Evolutionary conservation across 2,113 vertebrate species (phyloP), one percentile per base, ranked within the genome.

Genomic region (Melanocharis versteri): DNA sequence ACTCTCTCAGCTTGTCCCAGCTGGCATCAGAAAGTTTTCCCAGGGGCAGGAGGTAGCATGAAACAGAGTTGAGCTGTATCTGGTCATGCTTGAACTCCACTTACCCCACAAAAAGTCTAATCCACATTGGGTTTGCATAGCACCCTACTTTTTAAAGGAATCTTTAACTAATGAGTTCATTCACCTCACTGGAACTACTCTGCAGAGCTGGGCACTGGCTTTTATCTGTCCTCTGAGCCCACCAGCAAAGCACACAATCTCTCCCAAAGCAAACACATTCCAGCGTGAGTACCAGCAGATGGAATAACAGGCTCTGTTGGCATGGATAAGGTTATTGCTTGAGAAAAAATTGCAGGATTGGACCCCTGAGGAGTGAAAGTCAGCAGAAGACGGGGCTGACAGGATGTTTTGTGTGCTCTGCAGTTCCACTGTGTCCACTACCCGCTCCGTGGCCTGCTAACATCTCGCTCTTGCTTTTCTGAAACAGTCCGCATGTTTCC

Each of bases 211-310:
- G 85, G 79, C 50, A 66, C 62, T 35, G 69, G 71, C 62, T 93
- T 95, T 92, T 90, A 73, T 80, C 71, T 69, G 47, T 66, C 24
- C 84, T 94, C 77, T 50, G 85, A 66, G 82, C 85, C 90, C 87
- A 83, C 85, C 82, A 81, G 65, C 71, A 88, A 73, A 78, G 87
- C 50, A 91, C 70, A 93, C 58, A 65, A 16, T 87, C 75, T 12
- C 45, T 88, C 91, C 84, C 68, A 91, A 77, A 91, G 82, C 75
- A 96, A 96, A 94, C 66, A 93, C 92, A 94, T 95, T 96, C 90
- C 94, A 75, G 15, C 1, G 2, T 72, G 85, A 81, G 58, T 91
- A 93, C 78, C 85, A 94, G 71, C 93, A 93, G 95, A 83, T 89
- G 92, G 86, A 97, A 91, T 31, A 94, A 87, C 87, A 91, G 75